A percentile compares a stretch with the other conserved stretches of the same genome.
These are phyloP conservation scores for Sanderia malayensis DNA, from an alignment of 30 jellyfish, hydroid and myxozoan genomes.

Conservation along the genomic window DNA sequence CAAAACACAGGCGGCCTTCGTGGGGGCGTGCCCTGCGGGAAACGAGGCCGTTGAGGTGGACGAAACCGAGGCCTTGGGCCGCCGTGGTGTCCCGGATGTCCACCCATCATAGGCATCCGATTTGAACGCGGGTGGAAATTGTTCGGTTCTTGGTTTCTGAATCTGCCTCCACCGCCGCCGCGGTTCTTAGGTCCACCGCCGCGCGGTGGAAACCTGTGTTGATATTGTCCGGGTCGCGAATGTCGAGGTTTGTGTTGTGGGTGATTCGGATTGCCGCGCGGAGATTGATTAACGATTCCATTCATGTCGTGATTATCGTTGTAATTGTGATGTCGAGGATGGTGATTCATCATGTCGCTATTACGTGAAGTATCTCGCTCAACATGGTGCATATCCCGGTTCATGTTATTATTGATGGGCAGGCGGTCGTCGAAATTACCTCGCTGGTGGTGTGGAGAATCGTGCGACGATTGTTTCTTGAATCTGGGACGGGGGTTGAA, in stretches of 20 bases:
- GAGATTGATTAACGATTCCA: not conserved
- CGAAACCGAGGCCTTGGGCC: constrained; percentile 47
- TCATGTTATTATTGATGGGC: not conserved
- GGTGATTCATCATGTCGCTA: too few species aligned
- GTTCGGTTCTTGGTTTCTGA: constrained; percentile 36
- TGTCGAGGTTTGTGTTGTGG: too few species aligned
- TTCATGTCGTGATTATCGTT: not conserved
- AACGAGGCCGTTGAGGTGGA: constrained; percentile 59
- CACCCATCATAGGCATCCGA: constrained; percentile 22
- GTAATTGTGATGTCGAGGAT: too few species aligned
- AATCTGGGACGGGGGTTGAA: not conserved
- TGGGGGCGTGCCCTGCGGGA: constrained; percentile 56
- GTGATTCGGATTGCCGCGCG: not conserved
- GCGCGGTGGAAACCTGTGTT: constrained; percentile 4
- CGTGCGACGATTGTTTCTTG: not conserved
- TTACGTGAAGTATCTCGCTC: too few species aligned
- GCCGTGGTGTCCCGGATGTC: constrained; percentile 31
- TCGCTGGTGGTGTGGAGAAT: not conserved
- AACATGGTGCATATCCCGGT: not conserved
- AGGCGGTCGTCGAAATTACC: not conserved
- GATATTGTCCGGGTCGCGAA: not conserved
- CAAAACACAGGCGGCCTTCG: constrained; percentile 67
- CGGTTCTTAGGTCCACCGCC: not conserved
- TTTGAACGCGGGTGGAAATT: constrained; percentile 14
- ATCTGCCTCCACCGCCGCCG: constrained; percentile 20